These are phyloP conservation scores for Bubo scandiacus DNA, from an alignment of 2,113 vertebrate genomes.

Conservation along the genomic window DNA sequence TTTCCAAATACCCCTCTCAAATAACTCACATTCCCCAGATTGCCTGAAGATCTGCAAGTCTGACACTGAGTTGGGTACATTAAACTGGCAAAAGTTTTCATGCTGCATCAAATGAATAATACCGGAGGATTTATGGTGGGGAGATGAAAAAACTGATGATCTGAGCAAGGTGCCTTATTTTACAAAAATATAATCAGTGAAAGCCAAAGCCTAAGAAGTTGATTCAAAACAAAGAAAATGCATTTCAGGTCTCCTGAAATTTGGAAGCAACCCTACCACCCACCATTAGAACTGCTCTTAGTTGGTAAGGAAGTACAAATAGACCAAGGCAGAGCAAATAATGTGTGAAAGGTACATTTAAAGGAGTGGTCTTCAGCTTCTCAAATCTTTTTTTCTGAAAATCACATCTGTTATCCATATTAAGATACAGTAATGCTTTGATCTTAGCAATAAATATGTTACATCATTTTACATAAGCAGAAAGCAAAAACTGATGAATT, in stretches of 20 bases:
- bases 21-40: background rate
- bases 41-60: background rate
- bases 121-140: background rate
- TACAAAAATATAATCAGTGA: background rate
- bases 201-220: background rate
- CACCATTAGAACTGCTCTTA: background rate
- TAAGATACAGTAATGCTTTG: background rate
- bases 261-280: background rate
- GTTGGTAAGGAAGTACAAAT: background rate
- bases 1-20: background rate
- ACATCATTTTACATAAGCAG: background rate
- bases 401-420: background rate
- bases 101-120: background rate
- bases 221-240: background rate
- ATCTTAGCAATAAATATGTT: background rate
- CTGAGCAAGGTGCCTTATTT: background rate
- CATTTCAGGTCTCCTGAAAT: background rate
- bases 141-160: background rate
- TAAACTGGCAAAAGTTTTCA: background rate
- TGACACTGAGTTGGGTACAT: background rate
- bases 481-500: background rate
- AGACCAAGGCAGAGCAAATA: background rate
- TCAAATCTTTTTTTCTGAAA: background rate
- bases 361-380: background rate
- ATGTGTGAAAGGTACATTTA: background rate